These are phyloP conservation scores for Solenopsis fugax DNA, from an alignment of 1,140 invertebrate species.

Conservation along the genomic window DNA sequence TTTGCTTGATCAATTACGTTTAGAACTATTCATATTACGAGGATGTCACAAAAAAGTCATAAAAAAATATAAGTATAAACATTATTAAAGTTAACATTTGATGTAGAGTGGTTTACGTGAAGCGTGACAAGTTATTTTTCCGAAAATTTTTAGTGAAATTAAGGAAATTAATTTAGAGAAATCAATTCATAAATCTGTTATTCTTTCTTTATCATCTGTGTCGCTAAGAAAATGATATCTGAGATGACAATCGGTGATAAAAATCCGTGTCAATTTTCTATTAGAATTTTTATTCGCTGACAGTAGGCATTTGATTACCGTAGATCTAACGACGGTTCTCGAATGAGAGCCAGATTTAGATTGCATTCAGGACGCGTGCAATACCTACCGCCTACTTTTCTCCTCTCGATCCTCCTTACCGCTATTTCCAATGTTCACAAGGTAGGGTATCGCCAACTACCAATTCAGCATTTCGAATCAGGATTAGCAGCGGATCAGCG, in stretches of 20 bases:
- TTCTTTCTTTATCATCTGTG: background rate
- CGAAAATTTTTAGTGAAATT: background rate
- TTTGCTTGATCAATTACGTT: background rate
- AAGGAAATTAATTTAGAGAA: background rate
- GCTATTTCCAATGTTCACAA: conserved; percentile 22
- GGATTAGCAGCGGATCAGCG: conserved; percentile 43
- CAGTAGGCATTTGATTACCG: conserved; percentile 73
- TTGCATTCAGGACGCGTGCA: conserved; percentile 56
- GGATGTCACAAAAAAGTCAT: background rate
- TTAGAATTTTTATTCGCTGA: background rate
- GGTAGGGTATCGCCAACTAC: conserved; percentile 24
- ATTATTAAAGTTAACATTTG: background rate
- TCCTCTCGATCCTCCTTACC: background rate
- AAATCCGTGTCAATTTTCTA: conserved; percentile 60
- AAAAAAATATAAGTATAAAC: background rate
- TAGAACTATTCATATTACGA: background rate
- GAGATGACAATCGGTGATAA: conserved; percentile 24
- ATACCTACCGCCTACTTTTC: conserved; percentile 37
- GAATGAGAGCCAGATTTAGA: conserved; percentile 44
- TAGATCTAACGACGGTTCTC: conserved; percentile 72
- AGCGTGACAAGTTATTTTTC: background rate
- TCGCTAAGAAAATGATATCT: background rate
- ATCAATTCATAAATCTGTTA: background rate
- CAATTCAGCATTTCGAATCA: conserved; percentile 61
- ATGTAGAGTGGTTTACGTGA: background rate